These are phyloP conservation scores for Buathra laborator DNA, from an alignment of 2,888 invertebrate species.

Conservation along the genomic window DNA sequence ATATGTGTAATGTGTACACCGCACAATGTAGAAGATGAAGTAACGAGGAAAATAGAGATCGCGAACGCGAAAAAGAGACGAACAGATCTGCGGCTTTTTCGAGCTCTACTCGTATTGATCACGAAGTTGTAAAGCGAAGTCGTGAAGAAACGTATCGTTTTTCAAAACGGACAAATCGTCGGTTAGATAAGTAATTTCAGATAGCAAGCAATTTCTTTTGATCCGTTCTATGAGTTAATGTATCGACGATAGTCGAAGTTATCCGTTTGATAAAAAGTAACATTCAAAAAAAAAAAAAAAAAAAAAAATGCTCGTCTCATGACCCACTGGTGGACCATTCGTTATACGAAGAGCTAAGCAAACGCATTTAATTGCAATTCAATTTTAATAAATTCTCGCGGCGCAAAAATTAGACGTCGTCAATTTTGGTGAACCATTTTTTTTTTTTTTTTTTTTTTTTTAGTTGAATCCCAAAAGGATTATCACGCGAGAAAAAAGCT, in stretches of 20 bases:
- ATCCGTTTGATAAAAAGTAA: background rate
- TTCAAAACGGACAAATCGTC: conserved; percentile 40
- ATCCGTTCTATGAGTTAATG: background rate
- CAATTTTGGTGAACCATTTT: background rate
- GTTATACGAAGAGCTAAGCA: too few species aligned
- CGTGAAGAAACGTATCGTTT: conserved; percentile 9
- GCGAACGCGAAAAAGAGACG: conserved; percentile 26
- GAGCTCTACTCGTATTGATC: conserved; percentile 53
- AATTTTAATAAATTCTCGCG: too few species aligned
- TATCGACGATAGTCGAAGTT: background rate
- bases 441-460: conserved; percentile 76
- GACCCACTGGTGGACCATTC: too few species aligned
- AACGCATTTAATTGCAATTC: too few species aligned
- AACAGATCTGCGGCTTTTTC: background rate
- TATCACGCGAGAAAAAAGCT: conserved; percentile 89
- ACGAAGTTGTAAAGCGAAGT: conserved; percentile 55
- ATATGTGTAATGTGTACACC: background rate
- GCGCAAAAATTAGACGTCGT: too few species aligned
- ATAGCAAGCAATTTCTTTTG: conserved; percentile 77
- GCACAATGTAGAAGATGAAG: conserved; percentile 4
- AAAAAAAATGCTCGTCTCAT: too few species aligned
- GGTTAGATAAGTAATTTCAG: conserved; percentile 82
- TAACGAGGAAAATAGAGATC: conserved; percentile 27
- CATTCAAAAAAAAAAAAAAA: background rate
- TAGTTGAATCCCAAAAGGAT: conserved; percentile 96